Evolutionary conservation across 2,797 vertebrate species (phyloP), one percentile per base, ranked within the genome.

Genomic region (Mycteria americana): DNA sequence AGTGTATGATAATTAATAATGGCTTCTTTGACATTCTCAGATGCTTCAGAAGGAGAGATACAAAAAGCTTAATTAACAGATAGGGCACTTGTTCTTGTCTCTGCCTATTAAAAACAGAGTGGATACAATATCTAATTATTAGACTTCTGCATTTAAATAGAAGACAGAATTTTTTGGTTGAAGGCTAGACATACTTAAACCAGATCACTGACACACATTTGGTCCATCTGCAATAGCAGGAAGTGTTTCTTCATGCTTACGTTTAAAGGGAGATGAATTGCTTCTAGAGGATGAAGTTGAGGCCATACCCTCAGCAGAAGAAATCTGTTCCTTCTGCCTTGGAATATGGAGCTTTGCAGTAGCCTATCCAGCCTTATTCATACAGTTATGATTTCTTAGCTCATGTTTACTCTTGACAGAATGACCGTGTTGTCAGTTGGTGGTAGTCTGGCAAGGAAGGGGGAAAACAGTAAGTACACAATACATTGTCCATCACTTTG

Each of bases 31-130:
- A 80, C 57, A 43, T 89, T 81, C 31, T 79, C 54, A 53, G n/a
- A 35, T 51, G 28, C 10, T 92, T 91, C 64, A 73, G 48, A 62
- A 85, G 57, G 35, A 77, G 65, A 73, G 16, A 41, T 30, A 43
- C 4, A 46, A 56, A 88, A 96, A 89, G 37, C 64, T 96, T 95
- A 97, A 97, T 97, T 96, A 95, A 70, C 69, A 89, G 75, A 94
- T 87, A 89, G 85, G 82, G 70, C 57, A 80, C 2, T 37, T 53
- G 11, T 45, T 79, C 60, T 81, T 87, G n/a, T 78, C 28, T 64
- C 53, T 74, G 37, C 9, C 79, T 67, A 30, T 54, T 70, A 46
- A 41, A 75, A 16, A 18, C 13, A 46, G 56, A 28, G 22, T 35
- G 13, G 10, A 51, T 68, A 28, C 31, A 56, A 39, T 45, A 85